phyloP scores from a whole-genome alignment of 92 coral and sea anemone genomes.

The Parazoanthus atlanticus region DNA sequence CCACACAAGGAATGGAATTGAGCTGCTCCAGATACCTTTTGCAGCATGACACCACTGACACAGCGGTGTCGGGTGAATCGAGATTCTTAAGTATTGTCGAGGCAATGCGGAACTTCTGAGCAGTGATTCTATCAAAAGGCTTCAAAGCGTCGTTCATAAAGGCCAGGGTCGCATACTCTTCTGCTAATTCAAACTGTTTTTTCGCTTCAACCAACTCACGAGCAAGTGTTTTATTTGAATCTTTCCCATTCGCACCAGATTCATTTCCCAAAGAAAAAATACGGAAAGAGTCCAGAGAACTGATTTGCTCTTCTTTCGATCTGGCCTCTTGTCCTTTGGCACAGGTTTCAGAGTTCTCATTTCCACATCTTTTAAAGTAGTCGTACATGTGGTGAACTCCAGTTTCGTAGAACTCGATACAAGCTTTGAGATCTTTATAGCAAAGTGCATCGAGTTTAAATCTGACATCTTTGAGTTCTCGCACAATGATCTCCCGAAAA shows the following conservation, averaged over 20 bases:
- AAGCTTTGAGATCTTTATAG: constrained; percentile 31
- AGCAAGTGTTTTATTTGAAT: not conserved
- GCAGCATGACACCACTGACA: constrained; percentile 31
- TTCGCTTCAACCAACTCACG: constrained; percentile 24
- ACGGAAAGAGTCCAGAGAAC: not conserved
- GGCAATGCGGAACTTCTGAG: constrained; percentile 46
- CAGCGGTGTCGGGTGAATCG: not conserved
- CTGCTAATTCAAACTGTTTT: constrained; percentile 31
- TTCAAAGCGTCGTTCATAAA: constrained; percentile 39
- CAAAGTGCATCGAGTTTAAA: constrained; percentile 36
- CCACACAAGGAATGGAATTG: constrained; percentile 16
- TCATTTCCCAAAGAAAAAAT: not conserved
- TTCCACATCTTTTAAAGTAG: constrained; percentile 1
- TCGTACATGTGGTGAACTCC: constrained; percentile 40
- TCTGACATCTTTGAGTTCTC: constrained; percentile 39
- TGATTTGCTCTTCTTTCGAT: not conserved
- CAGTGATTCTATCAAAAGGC: constrained; percentile 31
- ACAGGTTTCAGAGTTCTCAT: not conserved
- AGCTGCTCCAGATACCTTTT: constrained; percentile 33
- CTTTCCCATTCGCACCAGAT: not conserved
- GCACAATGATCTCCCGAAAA: constrained; percentile 42
- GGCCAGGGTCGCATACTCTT: constrained; percentile 40
- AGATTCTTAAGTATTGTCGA: constrained; percentile 29
- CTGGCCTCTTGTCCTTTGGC: not conserved
- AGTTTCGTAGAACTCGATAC: constrained; percentile 20